Evolutionary conservation across 2,113 vertebrate species (phyloP).

Genomic region (Gambusia holbrooki): DNA sequence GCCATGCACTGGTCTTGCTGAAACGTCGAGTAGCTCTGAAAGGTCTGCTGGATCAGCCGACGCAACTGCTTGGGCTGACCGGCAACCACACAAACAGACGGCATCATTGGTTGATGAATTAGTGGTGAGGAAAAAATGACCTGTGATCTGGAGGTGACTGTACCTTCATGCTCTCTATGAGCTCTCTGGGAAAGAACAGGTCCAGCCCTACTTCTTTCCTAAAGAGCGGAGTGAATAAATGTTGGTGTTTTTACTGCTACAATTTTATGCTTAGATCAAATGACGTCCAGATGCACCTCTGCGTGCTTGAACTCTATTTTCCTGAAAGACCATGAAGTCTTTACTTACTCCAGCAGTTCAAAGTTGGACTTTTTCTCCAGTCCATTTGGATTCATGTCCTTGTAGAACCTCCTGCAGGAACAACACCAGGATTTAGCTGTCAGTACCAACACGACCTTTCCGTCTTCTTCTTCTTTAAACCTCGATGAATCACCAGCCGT

Average conservation of each 20-base stretch:
- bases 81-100: not conserved
- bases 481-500: not conserved
- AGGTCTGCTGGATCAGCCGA: constrained; percentile 72
- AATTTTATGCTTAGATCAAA: not conserved
- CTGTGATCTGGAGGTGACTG: not conserved
- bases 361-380: constrained; percentile 96
- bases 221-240: not conserved
- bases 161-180: constrained; percentile 92
- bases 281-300: not conserved
- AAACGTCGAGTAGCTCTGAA: constrained; percentile 72
- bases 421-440: not conserved
- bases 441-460: not conserved
- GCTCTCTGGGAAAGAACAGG: constrained; percentile 90
- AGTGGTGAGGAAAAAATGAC: not conserved
- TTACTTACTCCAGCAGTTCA: constrained; percentile 91
- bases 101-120: not conserved
- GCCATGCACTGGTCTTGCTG: constrained; percentile 70
- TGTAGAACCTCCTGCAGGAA: constrained; percentile 88
- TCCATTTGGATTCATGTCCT: constrained; percentile 92
- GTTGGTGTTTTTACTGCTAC: not conserved
- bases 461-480: not conserved
- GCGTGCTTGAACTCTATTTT: not conserved
- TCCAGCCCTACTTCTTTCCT: constrained; percentile 94
- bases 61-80: constrained; percentile 68
- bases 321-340: not conserved